Conservation (phyloP, 2,797 vertebrate genomes). For the Gephyroberyx darwinii region DNA sequence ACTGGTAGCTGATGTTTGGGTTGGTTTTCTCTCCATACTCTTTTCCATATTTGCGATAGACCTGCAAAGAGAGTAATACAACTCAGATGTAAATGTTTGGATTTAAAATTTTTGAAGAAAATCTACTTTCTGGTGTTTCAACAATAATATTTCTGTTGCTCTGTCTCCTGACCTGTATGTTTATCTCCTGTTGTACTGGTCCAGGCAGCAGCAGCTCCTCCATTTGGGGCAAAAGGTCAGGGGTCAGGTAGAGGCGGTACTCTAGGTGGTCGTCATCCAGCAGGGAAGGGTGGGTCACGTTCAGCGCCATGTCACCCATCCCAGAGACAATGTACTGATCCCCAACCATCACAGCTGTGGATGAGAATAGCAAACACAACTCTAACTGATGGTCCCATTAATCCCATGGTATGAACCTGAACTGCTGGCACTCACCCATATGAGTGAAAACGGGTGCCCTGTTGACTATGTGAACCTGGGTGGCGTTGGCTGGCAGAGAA, state of each 20-base stretch:
- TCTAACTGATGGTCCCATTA: neutral
- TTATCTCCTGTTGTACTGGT: slow-evolving; percentile 80
- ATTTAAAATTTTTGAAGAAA: no score
- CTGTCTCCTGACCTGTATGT: slow-evolving; percentile 85
- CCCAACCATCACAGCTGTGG: slow-evolving; percentile 84
- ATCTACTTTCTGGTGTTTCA: no score
- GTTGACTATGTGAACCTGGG: slow-evolving; percentile 84
- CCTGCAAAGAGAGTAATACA: slow-evolving; percentile 71
- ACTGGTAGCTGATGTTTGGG: slow-evolving; percentile 90
- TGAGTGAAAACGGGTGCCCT: slow-evolving; percentile 92
- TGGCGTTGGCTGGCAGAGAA: slow-evolving; percentile 84
- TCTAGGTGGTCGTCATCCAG: slow-evolving; percentile 87
- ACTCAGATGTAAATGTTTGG: neutral
- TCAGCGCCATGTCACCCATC: slow-evolving; percentile 79
- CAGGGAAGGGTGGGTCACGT: slow-evolving; percentile 84
- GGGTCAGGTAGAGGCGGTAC: slow-evolving; percentile 86
- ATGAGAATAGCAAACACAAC: slow-evolving; percentile 16
- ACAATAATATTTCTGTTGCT: no score
- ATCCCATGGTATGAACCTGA: neutral
- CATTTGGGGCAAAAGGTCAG: slow-evolving; percentile 84
- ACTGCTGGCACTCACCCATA: slow-evolving; percentile 84
- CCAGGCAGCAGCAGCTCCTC: slow-evolving; percentile 88
- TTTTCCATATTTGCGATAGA: slow-evolving; percentile 89
- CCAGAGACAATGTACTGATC: slow-evolving; percentile 87
- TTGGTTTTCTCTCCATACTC: slow-evolving; percentile 89